phyloP scores from a whole-genome alignment of 2,797 vertebrate species.

The Amazonetta brasiliensis region DNA sequence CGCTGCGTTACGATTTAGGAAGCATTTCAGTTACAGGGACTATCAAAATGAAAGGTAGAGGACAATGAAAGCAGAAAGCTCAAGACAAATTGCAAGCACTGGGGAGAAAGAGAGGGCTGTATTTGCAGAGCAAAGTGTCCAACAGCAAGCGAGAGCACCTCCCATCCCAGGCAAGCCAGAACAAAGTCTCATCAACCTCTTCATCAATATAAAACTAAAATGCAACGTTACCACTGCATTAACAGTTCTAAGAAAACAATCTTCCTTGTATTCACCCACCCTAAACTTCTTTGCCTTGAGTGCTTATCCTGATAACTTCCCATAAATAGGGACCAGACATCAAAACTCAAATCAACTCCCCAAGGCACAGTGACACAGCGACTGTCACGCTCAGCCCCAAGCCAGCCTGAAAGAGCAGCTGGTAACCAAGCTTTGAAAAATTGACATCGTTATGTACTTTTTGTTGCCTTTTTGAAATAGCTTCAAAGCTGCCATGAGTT shows the following conservation, averaged over 20 bases:
- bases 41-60: neutral
- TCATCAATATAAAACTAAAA: neutral
- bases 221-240: accelerated
- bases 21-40: neutral
- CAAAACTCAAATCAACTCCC: neutral
- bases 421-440: neutral
- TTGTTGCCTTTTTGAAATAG: neutral
- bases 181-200: neutral
- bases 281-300: neutral
- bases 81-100: neutral
- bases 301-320: neutral
- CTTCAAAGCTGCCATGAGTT: neutral
- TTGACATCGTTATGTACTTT: neutral
- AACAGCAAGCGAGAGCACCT: neutral
- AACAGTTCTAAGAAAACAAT: neutral
- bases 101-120: neutral
- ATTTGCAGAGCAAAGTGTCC: neutral
- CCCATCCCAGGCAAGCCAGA: neutral
- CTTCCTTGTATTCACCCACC: neutral
- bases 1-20: accelerated
- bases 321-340: neutral
- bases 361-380: neutral
- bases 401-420: neutral
- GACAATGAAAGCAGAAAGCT: neutral
- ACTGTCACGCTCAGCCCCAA: neutral